phyloP scores from a whole-genome alignment of 2,888 invertebrate species.

The Monochamus alternatus region DNA sequence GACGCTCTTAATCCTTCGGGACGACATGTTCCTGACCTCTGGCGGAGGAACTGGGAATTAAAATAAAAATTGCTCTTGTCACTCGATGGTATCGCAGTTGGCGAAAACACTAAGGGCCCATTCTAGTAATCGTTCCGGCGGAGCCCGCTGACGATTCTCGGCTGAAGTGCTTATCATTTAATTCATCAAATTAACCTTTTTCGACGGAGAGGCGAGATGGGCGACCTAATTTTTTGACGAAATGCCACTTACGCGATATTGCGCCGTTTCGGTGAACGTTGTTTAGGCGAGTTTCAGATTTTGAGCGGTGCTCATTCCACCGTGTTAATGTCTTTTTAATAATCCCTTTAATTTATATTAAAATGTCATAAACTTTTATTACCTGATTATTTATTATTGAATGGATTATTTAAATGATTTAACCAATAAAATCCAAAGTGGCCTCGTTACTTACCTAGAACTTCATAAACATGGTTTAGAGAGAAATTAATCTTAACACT shows the following conservation, averaged over 20 bases:
- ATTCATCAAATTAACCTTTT: slow-evolving; percentile 13
- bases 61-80: slow-evolving; percentile 1
- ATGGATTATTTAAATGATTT: too few species aligned
- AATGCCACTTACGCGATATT: neutral
- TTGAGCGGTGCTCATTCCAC: too few species aligned
- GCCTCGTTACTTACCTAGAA: too few species aligned
- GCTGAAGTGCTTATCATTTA: slow-evolving; percentile 4
- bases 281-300: too few species aligned
- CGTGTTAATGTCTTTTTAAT: too few species aligned
- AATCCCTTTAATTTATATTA: too few species aligned
- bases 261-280: neutral
- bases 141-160: neutral
- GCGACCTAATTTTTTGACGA: slow-evolving; percentile 9
- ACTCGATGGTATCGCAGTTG: neutral
- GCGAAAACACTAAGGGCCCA: neutral
- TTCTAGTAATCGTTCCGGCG: neutral
- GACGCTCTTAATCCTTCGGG: too few species aligned
- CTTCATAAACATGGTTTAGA: too few species aligned
- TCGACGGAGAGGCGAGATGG: neutral
- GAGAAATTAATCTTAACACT: too few species aligned
- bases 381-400: too few species aligned
- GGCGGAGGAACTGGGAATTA: neutral
- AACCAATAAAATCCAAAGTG: too few species aligned
- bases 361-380: too few species aligned
- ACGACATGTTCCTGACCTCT: neutral